These are phyloP conservation scores for Limnodromus scolopaceus DNA, from an alignment of 2,797 vertebrate species.

Conservation along the genomic window DNA sequence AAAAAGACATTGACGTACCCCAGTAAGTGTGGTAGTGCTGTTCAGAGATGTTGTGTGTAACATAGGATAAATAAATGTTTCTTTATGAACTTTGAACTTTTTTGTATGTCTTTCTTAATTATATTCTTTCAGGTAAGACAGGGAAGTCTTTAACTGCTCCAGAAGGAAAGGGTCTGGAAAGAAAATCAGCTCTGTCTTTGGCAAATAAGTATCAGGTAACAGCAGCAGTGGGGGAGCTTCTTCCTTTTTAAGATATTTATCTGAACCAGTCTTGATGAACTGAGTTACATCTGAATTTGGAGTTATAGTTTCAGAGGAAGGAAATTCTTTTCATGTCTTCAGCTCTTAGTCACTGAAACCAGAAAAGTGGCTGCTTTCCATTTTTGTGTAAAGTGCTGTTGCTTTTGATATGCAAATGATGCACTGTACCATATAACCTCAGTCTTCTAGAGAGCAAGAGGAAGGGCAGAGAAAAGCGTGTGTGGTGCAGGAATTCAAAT, in stretches of 20 bases:
- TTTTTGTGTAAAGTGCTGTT: background rate
- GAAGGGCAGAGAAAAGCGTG: background rate
- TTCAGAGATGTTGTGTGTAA: background rate
- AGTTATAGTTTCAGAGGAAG: background rate
- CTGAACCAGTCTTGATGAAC: background rate
- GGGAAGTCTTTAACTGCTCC: background rate
- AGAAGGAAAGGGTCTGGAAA: background rate
- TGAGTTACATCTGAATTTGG: conserved; percentile 1
- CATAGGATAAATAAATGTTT: background rate
- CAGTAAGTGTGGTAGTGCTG: background rate
- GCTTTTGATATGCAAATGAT: conserved; percentile 44
- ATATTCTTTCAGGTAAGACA: background rate
- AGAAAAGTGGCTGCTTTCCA: background rate
- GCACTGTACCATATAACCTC: background rate
- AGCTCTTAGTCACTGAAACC: conserved; percentile 21
- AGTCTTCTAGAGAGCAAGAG: conserved; percentile 40
- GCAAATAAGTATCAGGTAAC: background rate
- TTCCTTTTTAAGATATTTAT: background rate
- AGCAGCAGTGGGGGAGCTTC: background rate
- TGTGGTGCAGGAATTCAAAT: conserved; percentile 3
- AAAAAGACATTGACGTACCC: background rate
- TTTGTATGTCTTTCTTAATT: background rate
- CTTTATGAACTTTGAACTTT: background rate
- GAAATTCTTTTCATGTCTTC: background rate
- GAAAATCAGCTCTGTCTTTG: background rate